Evolutionary conservation across 1,140 invertebrate genomes (phyloP).

Genomic region (Arctopsyche grandis): DNA sequence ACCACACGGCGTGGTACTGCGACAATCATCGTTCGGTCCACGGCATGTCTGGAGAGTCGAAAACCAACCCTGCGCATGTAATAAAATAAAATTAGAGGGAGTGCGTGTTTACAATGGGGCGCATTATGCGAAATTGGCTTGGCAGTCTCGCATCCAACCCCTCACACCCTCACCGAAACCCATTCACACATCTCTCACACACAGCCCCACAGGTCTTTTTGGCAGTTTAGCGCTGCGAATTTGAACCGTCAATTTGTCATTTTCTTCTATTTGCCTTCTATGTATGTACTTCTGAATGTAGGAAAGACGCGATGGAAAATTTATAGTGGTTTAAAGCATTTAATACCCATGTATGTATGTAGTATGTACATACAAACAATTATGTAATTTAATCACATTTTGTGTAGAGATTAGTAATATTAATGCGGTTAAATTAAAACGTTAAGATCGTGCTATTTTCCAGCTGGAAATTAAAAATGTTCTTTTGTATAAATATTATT

Average conservation of each 20-base stretch:
- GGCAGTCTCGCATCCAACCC: constrained; percentile 29
- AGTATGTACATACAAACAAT: no score
- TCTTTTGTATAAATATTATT: no score
- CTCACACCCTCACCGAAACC: not conserved
- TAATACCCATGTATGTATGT: no score
- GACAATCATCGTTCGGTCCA: constrained; percentile 15
- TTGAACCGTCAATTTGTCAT: constrained; percentile 19
- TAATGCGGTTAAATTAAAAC: no score
- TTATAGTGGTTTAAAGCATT: no score
- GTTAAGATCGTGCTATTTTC: no score
- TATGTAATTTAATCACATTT: no score
- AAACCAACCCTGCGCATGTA: not conserved
- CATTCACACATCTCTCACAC: constrained; percentile 20
- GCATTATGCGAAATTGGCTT: constrained; percentile 53
- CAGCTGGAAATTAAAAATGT: no score
- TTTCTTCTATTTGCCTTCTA: not conserved
- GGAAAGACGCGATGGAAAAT: no score
- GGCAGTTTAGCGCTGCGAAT: not conserved
- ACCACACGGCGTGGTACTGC: constrained; percentile 12
- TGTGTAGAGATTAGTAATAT: no score
- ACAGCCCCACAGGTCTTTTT: not conserved
- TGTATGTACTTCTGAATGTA: not conserved
- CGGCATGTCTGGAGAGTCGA: not conserved
- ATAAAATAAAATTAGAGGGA: constrained; percentile 51
- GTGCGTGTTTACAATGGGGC: constrained; percentile 52